Conservation (phyloP, 2,888 invertebrate species). For the Drosophila putrida region DNA sequence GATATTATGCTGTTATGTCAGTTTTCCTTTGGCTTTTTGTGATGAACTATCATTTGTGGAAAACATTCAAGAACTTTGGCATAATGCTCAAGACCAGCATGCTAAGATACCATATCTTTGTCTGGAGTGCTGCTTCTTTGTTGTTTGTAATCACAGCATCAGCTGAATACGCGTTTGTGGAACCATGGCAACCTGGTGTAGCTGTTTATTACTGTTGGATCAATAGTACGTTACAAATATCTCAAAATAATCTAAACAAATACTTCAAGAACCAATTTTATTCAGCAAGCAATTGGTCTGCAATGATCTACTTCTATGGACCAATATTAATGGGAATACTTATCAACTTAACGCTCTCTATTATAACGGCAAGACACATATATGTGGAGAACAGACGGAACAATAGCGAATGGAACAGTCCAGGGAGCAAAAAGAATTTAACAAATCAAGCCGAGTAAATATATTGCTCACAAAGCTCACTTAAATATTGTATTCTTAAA, state of each 20-base stretch:
- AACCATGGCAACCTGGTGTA: conserved; percentile 86
- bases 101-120: conserved; percentile 64
- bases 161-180: conserved; percentile 58
- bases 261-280: background rate
- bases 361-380: conserved; percentile 69
- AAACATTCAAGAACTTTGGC: conserved; percentile 76
- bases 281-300: conserved; percentile 52
- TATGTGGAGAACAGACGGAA: conserved; percentile 62
- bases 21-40: conserved; percentile 94
- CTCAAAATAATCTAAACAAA: background rate
- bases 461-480: background rate
- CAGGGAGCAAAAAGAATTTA: background rate
- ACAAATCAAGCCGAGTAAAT: conserved; percentile 25
- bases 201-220: conserved; percentile 87
- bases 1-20: conserved; percentile 90
- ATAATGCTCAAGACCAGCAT: conserved; percentile 24
- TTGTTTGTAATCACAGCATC: conserved; percentile 58
- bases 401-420: conserved; percentile 42
- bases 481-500: background rate
- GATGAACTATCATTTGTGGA: conserved; percentile 93
- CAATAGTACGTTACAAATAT: conserved; percentile 83
- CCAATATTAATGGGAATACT: conserved; percentile 69
- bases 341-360: conserved; percentile 70
- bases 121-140: conserved; percentile 68
- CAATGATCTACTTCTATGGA: conserved; percentile 70